Conservation (phyloP, 2,797 vertebrate genomes). For the Oryzias dopingdopingensis region DNA sequence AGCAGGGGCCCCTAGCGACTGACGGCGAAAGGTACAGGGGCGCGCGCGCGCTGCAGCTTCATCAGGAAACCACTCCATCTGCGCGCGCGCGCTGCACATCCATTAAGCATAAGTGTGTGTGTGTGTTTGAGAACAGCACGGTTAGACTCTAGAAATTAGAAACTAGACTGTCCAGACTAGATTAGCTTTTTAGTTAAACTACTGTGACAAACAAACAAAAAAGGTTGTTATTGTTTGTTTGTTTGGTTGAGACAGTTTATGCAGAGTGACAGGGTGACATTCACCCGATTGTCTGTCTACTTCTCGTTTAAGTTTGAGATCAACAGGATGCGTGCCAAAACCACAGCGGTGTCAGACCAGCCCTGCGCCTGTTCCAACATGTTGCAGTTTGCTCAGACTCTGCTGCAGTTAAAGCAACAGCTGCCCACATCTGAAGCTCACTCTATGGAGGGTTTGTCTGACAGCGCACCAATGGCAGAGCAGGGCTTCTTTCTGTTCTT, state of each 20-base stretch:
- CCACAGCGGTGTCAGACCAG: slow-evolving; percentile 72
- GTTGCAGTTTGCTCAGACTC: slow-evolving; percentile 48
- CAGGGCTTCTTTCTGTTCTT: slow-evolving; percentile 12
- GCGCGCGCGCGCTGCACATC: slow-evolving; percentile 9
- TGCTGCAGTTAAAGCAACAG: slow-evolving; percentile 31
- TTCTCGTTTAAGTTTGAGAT: slow-evolving; percentile 76
- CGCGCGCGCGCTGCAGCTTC: background rate
- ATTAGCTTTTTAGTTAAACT: background rate
- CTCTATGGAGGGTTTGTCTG: no score
- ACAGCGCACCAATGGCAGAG: background rate
- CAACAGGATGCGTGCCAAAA: slow-evolving; percentile 83
- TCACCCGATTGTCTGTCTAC: slow-evolving; percentile 42
- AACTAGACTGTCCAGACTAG: background rate
- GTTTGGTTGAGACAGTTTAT: background rate
- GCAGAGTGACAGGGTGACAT: slow-evolving; percentile 24
- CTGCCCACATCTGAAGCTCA: background rate
- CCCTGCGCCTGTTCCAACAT: slow-evolving; percentile 76
- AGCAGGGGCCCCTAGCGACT: slow-evolving; percentile 71
- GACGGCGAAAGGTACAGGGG: slow-evolving; percentile 30
- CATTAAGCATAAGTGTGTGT: slow-evolving; percentile 15
- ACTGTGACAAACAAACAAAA: background rate
- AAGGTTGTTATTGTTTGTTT: background rate
- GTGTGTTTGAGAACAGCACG: background rate
- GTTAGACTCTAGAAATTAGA: background rate
- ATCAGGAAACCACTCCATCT: slow-evolving; percentile 13